Conservation (phyloP, 2,113 vertebrate genomes). For the Mystacornis crossleyi region DNA sequence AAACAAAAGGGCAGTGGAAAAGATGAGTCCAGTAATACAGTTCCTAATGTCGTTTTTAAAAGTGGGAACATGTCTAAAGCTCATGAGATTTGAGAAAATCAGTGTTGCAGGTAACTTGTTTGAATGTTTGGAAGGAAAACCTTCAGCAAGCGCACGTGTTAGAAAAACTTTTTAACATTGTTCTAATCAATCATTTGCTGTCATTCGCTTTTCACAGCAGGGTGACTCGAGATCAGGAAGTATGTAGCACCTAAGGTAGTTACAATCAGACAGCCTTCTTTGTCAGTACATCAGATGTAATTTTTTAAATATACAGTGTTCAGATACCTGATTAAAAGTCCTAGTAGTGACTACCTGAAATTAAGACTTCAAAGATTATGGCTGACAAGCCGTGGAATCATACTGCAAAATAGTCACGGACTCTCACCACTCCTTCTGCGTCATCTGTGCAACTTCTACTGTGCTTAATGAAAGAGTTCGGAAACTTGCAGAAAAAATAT, state of each 20-base stretch:
- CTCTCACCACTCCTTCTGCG: neutral
- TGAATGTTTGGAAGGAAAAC: neutral
- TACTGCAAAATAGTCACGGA: neutral
- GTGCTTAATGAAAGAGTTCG: neutral
- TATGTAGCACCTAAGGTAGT: neutral
- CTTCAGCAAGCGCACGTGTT: neutral
- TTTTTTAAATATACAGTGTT: neutral
- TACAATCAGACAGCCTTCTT: neutral
- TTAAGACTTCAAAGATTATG: neutral
- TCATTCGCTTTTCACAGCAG: neutral
- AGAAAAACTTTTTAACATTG: neutral
- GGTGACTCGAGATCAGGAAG: neutral
- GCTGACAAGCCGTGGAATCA: neutral
- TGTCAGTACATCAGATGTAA: fast-evolving
- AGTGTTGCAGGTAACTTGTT: neutral
- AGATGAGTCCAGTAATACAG: neutral
- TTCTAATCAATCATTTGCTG: neutral
- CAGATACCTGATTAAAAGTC: neutral
- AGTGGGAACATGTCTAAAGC: neutral
- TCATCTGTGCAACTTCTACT: neutral
- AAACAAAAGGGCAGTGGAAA: neutral
- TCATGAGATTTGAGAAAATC: neutral
- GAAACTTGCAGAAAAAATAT: neutral
- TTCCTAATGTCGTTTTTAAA: neutral
- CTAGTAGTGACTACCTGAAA: neutral